phyloP scores from a whole-genome alignment of 2,113 vertebrate species.

The Neomonachus schauinslandi region DNA sequence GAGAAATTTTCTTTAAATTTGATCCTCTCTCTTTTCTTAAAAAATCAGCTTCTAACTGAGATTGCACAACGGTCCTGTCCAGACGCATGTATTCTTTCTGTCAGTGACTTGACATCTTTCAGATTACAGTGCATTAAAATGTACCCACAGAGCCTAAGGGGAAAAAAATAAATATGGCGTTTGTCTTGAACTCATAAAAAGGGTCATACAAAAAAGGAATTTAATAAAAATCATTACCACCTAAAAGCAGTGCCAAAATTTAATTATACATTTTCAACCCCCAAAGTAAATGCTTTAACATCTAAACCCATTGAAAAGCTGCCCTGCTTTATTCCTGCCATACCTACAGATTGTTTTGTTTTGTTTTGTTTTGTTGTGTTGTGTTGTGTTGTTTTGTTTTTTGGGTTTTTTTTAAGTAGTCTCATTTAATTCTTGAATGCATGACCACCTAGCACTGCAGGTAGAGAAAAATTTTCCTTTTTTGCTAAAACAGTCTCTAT shows the following conservation, averaged over 20 bases:
- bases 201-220: conserved; percentile 67
- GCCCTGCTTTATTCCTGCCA: neutral
- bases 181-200: conserved; percentile 76
- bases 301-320: conserved; percentile 44
- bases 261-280: conserved; percentile 71
- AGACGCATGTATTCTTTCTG: neutral
- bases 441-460: conserved; percentile 53
- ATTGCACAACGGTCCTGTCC: neutral
- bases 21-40: conserved; percentile 15
- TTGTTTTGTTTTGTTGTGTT: neutral
- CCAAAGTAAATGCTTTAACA: conserved; percentile 52
- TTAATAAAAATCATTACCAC: conserved; percentile 76
- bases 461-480: conserved; percentile 39
- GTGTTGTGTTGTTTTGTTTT: neutral
- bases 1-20: conserved; percentile 44
- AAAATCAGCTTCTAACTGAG: neutral
- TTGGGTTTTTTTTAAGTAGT: neutral
- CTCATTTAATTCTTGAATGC: conserved; percentile 63
- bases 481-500: conserved; percentile 56
- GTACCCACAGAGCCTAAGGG: conserved; percentile 38
- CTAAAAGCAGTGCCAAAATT: conserved; percentile 72
- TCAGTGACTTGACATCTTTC: conserved; percentile 47
- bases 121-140: conserved; percentile 69
- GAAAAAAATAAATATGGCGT: conserved; percentile 52
- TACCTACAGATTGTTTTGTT: neutral